Base-by-base conservation (phyloP, 2,888 invertebrate species). In the Oxyscelio sp. region DNA sequence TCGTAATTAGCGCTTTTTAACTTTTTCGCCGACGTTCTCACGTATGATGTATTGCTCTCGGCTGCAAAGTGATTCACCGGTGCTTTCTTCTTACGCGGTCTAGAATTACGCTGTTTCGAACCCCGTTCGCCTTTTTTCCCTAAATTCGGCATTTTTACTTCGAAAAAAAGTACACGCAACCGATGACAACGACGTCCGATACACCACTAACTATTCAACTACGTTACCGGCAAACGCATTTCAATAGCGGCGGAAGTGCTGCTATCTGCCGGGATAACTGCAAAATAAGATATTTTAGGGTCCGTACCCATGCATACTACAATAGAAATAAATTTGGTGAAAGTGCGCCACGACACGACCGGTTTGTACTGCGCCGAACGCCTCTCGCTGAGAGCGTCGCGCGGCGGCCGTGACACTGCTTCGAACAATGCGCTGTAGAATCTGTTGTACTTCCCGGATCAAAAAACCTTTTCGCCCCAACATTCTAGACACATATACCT, bases 211-310 rank as follows among this genome's bases (percentile, higher is more conserved):
- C 50, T 50, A 50, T 50, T 21, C 21, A 21, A 50, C 6, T 50
- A 19, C 50, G 19, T 50, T 50, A 50, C 50, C n/a, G 17, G 50
- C 50, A 50, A 50, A 50, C 50, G 50, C 50, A 50, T 19, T 50
- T 50, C 50, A 50, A 50, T 50, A 8, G 50, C 21, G 43, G 43
- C 43, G 9, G 43, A 43, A 43, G 43, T 43, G 15, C 43, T 43
- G 43, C 43, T 9, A 43, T 22, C 50, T 21, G 17, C 50, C 34
- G 34, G 34, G 34, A 34, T 34, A 34, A 34, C 34, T 34, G 34
- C 34, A 34, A 34, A 34, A 34, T 34, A 34, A 34, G 9, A 34
- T 34, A 5, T 34, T 34, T 34, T 34, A 34, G 34, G 34, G 34
- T 34, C 34, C 34, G 34, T 34, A 34, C 34, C 34, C 34, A 34